Evolutionary conservation across 2,113 vertebrate species (phyloP), one percentile per base, ranked within the genome.

Genomic region (Rhombomys opimus): DNA sequence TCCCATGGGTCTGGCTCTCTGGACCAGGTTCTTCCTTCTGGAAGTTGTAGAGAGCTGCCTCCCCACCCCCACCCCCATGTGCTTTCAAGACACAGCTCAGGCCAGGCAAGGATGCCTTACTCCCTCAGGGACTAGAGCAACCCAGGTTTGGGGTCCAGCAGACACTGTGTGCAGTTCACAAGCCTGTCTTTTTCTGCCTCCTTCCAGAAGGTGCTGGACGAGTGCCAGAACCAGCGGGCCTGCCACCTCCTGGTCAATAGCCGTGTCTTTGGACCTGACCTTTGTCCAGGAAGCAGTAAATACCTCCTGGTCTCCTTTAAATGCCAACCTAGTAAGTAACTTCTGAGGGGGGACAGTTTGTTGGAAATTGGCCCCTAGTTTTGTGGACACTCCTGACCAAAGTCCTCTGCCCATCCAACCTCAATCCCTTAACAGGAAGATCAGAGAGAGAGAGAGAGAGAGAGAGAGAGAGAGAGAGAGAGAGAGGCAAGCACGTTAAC

Each of bases 281-380:
- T 99, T 86, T 99, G 99, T 97, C 99, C 99, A 93, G 99, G 99
- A 97, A 99, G 98, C 77, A 98, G 98, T 98, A 99, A 99, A 98
- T 99, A 99, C 98, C 99, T 99, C 98, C 98, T 99, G 97, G 99
- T 99, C 97, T 99, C 99, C 97, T 99, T 99, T 99, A 99, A 99
- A 98, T 99, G 99, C 98, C 99, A 99, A 98, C 99, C 99, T 98
- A 99, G 99, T 99, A 98, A 99, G 99, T 99, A 97, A 95, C 91
- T 57, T 95, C 59, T 0, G 10, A 35, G 73, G 76, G 80, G 76
- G 87, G n/a, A 10, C 75, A 54, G 70, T 12, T 46, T 41, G 54
- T 82, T 67, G 73, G 85, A 88, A 92, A n/a, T 54, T 65, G 82
- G 80, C 30, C 73, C 23, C 52, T 23, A 2, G 65, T 61, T 59